These are phyloP conservation scores for Chamaetylas fuelleborni DNA, from an alignment of 2,113 vertebrate species.

Conservation along the genomic window DNA sequence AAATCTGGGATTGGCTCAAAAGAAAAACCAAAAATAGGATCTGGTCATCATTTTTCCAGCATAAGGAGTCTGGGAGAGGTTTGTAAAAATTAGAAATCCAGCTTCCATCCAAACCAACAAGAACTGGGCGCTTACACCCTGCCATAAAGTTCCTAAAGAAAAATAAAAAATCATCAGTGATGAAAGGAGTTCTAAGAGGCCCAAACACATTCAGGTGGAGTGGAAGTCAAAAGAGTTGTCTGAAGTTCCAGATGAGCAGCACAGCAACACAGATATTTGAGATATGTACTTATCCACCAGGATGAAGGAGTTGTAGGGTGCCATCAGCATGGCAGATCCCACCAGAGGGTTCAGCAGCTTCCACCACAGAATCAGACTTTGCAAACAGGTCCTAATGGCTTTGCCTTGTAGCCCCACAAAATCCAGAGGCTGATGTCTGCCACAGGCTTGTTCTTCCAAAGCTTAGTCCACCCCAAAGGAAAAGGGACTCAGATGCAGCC, in stretches of 20 bases:
- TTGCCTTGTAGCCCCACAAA: neutral
- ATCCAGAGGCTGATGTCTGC: neutral
- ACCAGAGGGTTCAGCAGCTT: neutral
- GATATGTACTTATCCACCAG: rapidly evolving
- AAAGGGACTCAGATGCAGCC: neutral
- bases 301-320: neutral
- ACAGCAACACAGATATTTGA: neutral
- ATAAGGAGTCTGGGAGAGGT: neutral
- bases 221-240: neutral
- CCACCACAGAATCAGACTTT: neutral
- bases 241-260: neutral
- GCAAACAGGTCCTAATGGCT: neutral
- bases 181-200: neutral
- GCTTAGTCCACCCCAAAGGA: neutral
- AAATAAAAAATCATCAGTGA: neutral
- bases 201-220: neutral
- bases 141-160: neutral
- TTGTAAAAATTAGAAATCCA: neutral
- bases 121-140: neutral
- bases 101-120: neutral
- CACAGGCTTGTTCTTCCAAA: neutral
- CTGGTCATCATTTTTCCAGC: neutral
- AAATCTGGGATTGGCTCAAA: neutral
- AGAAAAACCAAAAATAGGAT: neutral
- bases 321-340: neutral